Evolutionary conservation across 2,888 invertebrate species (phyloP).

Genomic region (Chromoteleia sp.): DNA sequence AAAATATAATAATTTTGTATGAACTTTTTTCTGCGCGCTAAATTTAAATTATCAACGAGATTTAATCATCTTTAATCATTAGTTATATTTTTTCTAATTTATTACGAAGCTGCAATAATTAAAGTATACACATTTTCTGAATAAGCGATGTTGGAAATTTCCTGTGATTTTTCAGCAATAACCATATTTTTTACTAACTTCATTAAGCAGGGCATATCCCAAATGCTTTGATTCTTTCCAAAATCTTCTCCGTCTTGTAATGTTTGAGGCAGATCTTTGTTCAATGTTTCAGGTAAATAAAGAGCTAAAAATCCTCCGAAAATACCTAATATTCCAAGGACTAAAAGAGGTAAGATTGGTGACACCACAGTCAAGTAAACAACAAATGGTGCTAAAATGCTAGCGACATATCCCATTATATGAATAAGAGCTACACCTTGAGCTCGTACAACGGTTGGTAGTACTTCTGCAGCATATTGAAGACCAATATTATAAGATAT

Average conservation of each 20-base stretch:
- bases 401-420: slow-evolving; percentile 94
- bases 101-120: no score
- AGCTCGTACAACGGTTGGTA: slow-evolving; percentile 94
- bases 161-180: no score
- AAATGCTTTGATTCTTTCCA: slow-evolving; percentile 90
- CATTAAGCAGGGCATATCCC: slow-evolving; percentile 92
- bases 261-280: slow-evolving; percentile 93
- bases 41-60: no score
- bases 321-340: slow-evolving; percentile 91
- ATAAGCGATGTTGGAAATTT: no score
- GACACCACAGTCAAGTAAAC: slow-evolving; percentile 92
- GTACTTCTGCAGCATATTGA: slow-evolving; percentile 94
- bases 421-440: slow-evolving; percentile 95
- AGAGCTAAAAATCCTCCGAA: slow-evolving; percentile 91
- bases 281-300: slow-evolving; percentile 93
- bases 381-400: slow-evolving; percentile 93
- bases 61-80: no score
- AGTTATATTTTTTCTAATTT: no score
- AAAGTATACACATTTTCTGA: no score
- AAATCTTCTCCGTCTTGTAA: slow-evolving; percentile 40
- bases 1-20: no score
- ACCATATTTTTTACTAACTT: slow-evolving; percentile 86
- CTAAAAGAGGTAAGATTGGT: slow-evolving; percentile 90
- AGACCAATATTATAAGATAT: slow-evolving; percentile 96
- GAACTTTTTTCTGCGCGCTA: no score